Evolutionary conservation across 1,140 invertebrate species (phyloP).

Genomic region (Vanessa atalanta): DNA sequence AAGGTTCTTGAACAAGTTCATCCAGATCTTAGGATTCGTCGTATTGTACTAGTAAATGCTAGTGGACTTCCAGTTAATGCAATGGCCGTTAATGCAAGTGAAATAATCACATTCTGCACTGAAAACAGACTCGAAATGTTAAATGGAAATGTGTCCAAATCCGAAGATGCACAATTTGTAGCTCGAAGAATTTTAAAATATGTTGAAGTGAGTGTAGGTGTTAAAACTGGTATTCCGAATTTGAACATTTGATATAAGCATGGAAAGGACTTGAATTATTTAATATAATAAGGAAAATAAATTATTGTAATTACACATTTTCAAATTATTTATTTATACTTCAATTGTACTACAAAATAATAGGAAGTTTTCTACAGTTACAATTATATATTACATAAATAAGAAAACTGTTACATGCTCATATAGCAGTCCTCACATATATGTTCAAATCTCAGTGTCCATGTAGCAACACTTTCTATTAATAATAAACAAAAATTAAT

Average conservation of each 20-base stretch:
- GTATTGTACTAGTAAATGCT: slow-evolving; percentile 67
- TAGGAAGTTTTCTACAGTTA: slow-evolving; percentile 79
- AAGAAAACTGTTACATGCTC: slow-evolving; percentile 67
- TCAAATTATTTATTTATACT: slow-evolving; percentile 74
- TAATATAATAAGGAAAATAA: slow-evolving; percentile 23
- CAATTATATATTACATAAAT: slow-evolving; percentile 76
- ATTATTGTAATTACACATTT: slow-evolving; percentile 56
- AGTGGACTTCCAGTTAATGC: slow-evolving; percentile 58
- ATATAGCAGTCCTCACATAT: slow-evolving; percentile 55
- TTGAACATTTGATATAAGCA: slow-evolving; percentile 54
- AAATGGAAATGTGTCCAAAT: slow-evolving; percentile 61
- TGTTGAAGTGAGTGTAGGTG: slow-evolving; percentile 67
- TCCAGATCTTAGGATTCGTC: slow-evolving; percentile 63
- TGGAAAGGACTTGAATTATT: background rate
- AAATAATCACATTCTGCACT: slow-evolving; percentile 60
- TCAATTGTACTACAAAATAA: slow-evolving; percentile 81
- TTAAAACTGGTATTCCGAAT: slow-evolving; percentile 71
- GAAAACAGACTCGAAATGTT: slow-evolving; percentile 67
- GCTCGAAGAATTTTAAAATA: slow-evolving; percentile 64
- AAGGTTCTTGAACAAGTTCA: slow-evolving; percentile 60
- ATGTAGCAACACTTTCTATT: slow-evolving; percentile 24
- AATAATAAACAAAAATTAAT: slow-evolving; percentile 14
- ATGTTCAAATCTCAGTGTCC: slow-evolving; percentile 52
- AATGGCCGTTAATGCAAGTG: slow-evolving; percentile 65
- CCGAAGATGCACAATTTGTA: slow-evolving; percentile 54